Evolutionary conservation across 2,888 invertebrate species (phyloP), one percentile per base, ranked within the genome.

Genomic region (Cryptops parisi): DNA sequence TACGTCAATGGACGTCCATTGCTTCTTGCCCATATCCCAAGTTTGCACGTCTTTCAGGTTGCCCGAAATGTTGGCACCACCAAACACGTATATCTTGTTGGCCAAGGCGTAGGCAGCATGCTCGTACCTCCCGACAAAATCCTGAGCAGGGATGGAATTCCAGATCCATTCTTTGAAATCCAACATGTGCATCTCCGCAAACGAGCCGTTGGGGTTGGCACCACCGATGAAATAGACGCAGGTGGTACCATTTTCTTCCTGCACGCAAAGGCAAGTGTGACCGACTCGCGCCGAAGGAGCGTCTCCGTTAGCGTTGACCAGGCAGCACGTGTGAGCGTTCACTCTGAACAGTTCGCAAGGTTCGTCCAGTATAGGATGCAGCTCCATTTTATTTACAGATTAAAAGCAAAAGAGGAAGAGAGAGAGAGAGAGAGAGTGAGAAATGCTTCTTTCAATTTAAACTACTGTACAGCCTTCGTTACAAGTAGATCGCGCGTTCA

Each of bases 41-140:
- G 38, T 24, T 40, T 48, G 53, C 22, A 53, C 26, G 25, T 48
- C 41, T 6, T 23, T 15, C 9, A 53, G 19, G 40, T 53, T 53
- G 3, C 53, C 53, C 17, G 5, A n/a, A n/a, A 45, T 17, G 40
- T 53, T 53, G 48, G 53, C 47, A 25, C 53, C 53, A 39, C 53
- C 53, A 41, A 53, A 53, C 17, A 53, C 25, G 2, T 23, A 38
- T n/a, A 53, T 19, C 27, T 26, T 53, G 1, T 33, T n/a, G 2
- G 21, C 19, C 6, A 21, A 22, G 4, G 19, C 23, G 17, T 40
- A 47, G 17, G 47, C 47, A 15, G 47, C 25, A 41, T 53, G 53
- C 22, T 53, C 53, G 21, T 53, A 53, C 4, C 53, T 22, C 5
- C 38, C 39, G 6, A 22, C 38, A 9, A 52, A 33, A 1, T 25